A percentile compares a stretch with the other conserved stretches of the same genome.
phyloP scores from a whole-genome alignment of 2,797 vertebrate genomes.

The Cichlasoma orientale region DNA sequence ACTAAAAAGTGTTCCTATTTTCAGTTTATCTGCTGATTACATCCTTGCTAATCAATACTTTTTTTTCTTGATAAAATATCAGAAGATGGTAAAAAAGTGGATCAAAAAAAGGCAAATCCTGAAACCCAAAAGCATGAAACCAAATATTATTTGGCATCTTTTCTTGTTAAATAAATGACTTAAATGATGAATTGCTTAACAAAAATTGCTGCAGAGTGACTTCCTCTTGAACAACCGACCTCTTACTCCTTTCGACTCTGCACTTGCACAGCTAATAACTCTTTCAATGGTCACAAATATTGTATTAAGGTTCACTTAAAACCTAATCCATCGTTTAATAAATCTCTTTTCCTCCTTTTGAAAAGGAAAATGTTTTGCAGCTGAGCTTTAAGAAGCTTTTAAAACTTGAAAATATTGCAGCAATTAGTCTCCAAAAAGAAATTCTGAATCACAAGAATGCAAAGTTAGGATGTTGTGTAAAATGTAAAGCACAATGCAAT shows the following conservation, averaged over 20 bases:
- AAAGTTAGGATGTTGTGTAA: neutral
- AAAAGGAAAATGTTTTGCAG: neutral
- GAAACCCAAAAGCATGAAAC: neutral
- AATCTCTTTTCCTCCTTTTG: neutral
- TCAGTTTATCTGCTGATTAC: neutral
- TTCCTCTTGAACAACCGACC: neutral
- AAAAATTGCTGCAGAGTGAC: neutral
- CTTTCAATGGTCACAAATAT: neutral
- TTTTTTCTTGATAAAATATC: neutral
- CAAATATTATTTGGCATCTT: neutral
- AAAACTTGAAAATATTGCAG: conserved; percentile 1
- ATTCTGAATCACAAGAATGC: neutral
- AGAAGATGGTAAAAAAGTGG: neutral
- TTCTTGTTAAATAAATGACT: neutral
- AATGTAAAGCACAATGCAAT: neutral
- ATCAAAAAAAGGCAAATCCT: neutral
- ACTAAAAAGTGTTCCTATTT: neutral
- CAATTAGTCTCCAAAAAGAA: neutral
- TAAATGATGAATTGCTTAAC: neutral
- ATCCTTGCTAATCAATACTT: neutral
- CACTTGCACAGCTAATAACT: neutral
- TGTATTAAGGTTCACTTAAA: neutral
- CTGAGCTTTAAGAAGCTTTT: neutral
- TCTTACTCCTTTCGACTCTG: neutral
- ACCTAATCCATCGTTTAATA: neutral